Conservation (phyloP, 1,140 invertebrate species). For the Heliconius congener region DNA sequence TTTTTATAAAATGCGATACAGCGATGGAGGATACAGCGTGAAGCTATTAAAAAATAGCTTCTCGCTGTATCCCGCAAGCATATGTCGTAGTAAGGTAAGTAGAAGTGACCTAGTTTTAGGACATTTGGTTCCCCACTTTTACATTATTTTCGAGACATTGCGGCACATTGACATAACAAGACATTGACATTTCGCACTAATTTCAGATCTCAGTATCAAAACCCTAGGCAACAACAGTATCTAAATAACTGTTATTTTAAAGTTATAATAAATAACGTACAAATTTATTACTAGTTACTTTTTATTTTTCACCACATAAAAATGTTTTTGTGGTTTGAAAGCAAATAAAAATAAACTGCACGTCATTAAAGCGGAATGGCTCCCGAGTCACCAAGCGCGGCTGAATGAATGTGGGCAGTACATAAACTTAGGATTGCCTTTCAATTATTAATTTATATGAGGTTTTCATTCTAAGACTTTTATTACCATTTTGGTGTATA, state of each 20-base stretch:
- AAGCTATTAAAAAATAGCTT: too few species aligned
- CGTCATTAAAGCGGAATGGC: background rate
- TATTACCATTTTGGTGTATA: background rate
- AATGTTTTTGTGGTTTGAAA: background rate
- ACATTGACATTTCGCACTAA: too few species aligned
- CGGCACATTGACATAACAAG: too few species aligned
- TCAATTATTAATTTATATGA: background rate
- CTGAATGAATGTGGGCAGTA: background rate
- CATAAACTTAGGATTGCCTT: background rate
- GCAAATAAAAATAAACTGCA: conserved; percentile 8
- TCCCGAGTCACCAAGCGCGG: background rate
- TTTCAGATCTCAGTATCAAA: too few species aligned
- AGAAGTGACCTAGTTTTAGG: too few species aligned
- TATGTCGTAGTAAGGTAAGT: too few species aligned
- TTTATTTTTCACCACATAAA: background rate
- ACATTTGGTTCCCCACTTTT: too few species aligned
- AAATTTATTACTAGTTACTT: background rate
- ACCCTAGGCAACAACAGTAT: too few species aligned
- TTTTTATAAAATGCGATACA: too few species aligned
- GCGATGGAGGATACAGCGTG: too few species aligned
- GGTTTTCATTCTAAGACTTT: background rate
- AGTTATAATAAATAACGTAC: conserved; percentile 1
- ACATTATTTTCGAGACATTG: too few species aligned
- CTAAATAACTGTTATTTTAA: background rate
- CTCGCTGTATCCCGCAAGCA: too few species aligned